Conservation (phyloP, 2,113 vertebrate species). For the Pseudopipra pipra region DNA sequence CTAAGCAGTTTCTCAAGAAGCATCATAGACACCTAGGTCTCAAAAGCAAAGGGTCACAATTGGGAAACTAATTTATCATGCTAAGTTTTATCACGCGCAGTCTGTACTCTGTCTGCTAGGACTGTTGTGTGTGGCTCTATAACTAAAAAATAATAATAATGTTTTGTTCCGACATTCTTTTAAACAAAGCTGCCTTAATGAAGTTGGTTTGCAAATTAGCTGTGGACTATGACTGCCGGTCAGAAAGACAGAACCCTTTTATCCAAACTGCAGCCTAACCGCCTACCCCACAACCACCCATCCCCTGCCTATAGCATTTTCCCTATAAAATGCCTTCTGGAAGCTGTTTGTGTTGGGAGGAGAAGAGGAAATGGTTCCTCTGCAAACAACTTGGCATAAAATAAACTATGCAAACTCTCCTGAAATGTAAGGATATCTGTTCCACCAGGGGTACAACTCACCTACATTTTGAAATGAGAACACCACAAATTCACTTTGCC, state of each 20-base stretch:
- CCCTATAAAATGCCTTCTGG: background rate
- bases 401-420: background rate
- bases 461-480: background rate
- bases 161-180: slow-evolving; percentile 10
- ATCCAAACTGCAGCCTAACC: background rate
- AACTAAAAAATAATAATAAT: slow-evolving; percentile 1
- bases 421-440: background rate
- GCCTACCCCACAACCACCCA: background rate
- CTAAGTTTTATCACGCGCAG: background rate
- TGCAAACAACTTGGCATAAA: background rate
- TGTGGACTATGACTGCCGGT: background rate
- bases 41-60: background rate
- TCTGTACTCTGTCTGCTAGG: background rate
- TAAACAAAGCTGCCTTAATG: slow-evolving; percentile 22
- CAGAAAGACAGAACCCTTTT: slow-evolving; percentile 16
- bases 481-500: background rate
- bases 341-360: background rate
- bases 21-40: background rate
- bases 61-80: background rate
- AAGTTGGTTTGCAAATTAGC: background rate
- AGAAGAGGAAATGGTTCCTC: background rate
- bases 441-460: background rate
- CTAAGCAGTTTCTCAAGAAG: background rate
- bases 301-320: background rate
- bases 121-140: background rate